Percentiles rank a stretch among this genome's conserved stretches.
phyloP scores from a whole-genome alignment of 2,113 vertebrate genomes.

The Paracanthobrama guichenoti region DNA sequence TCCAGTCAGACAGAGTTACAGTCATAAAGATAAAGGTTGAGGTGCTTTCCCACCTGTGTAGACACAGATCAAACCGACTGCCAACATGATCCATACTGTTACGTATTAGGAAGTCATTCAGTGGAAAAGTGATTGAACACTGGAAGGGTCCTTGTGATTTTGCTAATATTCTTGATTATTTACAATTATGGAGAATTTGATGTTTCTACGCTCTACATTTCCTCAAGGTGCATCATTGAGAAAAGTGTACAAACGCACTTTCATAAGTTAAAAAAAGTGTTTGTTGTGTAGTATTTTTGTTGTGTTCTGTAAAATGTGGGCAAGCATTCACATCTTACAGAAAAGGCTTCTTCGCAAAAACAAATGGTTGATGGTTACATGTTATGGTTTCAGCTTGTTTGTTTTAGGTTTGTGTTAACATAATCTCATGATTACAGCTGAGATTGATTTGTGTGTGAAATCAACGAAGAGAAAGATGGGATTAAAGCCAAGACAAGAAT shows the following conservation, averaged over 20 bases:
- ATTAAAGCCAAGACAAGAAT: background rate
- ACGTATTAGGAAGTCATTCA: background rate
- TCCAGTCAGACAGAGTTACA: constrained; percentile 61
- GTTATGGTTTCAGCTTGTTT: background rate
- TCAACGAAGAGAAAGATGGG: background rate
- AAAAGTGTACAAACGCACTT: background rate
- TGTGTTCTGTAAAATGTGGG: background rate
- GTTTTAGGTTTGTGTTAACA: constrained; percentile 16
- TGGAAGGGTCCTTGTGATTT: background rate
- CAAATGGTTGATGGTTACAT: background rate
- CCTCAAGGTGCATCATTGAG: background rate
- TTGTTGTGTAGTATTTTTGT: background rate
- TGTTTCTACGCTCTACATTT: background rate
- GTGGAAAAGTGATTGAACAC: background rate
- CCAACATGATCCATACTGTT: constrained; percentile 2
- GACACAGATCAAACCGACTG: constrained; percentile 16
- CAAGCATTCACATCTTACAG: background rate
- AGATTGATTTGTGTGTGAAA: background rate
- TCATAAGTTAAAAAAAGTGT: background rate
- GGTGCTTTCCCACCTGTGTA: constrained; percentile 72
- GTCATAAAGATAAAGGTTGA: constrained; percentile 75
- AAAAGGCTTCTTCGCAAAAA: background rate
- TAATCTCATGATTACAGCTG: background rate
- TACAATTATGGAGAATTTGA: background rate
- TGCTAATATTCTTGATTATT: background rate